phyloP scores from a whole-genome alignment of 2,797 vertebrate species.

The Tokudaia tokunoshimensis region DNA sequence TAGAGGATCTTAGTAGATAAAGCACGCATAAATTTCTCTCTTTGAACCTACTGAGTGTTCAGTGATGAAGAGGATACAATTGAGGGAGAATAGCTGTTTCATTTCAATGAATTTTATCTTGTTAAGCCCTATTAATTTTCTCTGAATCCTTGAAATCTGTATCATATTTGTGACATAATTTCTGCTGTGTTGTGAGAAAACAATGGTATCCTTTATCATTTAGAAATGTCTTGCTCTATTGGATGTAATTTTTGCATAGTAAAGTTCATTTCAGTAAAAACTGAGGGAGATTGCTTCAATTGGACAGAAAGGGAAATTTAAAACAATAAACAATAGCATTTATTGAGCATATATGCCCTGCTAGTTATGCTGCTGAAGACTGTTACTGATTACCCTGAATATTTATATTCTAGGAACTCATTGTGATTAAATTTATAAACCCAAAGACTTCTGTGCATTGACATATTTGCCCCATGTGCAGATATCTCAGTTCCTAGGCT shows the following conservation, averaged over 20 bases:
- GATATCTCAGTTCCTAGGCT: background rate
- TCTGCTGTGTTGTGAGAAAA: constrained; percentile 44
- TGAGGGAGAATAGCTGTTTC: constrained; percentile 50
- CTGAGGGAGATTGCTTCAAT: background rate
- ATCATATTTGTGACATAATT: constrained; percentile 35
- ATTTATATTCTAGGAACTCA: constrained; percentile 47
- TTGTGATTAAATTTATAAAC: background rate
- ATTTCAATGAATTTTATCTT: constrained; percentile 53
- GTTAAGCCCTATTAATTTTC: constrained; percentile 40
- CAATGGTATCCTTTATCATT: constrained; percentile 13
- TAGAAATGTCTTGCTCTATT: background rate
- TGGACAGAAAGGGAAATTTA: background rate
- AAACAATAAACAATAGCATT: background rate
- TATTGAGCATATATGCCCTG: background rate
- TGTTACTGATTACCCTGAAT: constrained; percentile 23
- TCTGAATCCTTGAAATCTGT: constrained; percentile 15
- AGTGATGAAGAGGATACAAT: constrained; percentile 59
- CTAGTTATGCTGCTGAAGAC: background rate
- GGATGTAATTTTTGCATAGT: constrained; percentile 28
- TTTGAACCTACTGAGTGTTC: background rate
- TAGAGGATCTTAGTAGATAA: constrained; percentile 25
- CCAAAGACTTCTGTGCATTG: background rate
- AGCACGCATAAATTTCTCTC: background rate
- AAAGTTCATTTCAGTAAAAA: constrained; percentile 53
- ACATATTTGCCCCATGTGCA: background rate